Evolutionary conservation across 2,113 vertebrate species (phyloP).

Genomic region (Diadophis punctatus): DNA sequence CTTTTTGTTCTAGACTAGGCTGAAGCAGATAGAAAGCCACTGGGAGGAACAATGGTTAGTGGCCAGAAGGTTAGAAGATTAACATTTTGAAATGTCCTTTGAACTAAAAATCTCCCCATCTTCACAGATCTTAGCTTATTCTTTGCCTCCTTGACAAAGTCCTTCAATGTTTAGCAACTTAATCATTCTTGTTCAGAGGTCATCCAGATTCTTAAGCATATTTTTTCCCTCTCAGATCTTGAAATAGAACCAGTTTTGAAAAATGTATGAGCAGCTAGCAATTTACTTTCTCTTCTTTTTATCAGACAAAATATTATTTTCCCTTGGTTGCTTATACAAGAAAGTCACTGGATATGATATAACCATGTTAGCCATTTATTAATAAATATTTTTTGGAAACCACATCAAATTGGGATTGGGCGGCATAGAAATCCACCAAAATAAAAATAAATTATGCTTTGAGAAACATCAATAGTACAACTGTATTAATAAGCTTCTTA

Average conservation of each 20-base stretch:
- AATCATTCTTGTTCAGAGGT: not conserved
- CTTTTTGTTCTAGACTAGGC: slow-evolving; percentile 46
- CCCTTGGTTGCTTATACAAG: not conserved
- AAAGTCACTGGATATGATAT: not conserved
- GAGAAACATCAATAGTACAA: not conserved
- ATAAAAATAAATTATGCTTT: too few species aligned
- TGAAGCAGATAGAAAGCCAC: slow-evolving; percentile 55
- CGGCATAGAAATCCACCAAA: too few species aligned
- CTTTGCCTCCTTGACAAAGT: slow-evolving; percentile 3
- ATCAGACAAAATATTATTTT: slow-evolving; percentile 3
- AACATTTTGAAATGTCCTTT: slow-evolving; percentile 18
- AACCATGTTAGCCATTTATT: not conserved
- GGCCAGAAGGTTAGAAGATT: slow-evolving; percentile 20
- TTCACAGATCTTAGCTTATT: not conserved
- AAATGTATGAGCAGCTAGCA: not conserved
- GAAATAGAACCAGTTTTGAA: not conserved
- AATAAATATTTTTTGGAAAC: not conserved
- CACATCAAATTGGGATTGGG: too few species aligned
- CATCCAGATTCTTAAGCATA: rapidly evolving
- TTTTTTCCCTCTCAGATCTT: not conserved
- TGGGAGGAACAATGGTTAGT: slow-evolving; percentile 42
- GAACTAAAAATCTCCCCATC: not conserved
- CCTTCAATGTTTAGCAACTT: not conserved
- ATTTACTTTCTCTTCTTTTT: not conserved
- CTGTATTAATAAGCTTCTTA: not conserved